Percentiles rank a stretch among this genome's conserved stretches.
Evolutionary conservation across 2,113 vertebrate species (phyloP).

Genomic region (cattle (Bos taurus)): DNA sequence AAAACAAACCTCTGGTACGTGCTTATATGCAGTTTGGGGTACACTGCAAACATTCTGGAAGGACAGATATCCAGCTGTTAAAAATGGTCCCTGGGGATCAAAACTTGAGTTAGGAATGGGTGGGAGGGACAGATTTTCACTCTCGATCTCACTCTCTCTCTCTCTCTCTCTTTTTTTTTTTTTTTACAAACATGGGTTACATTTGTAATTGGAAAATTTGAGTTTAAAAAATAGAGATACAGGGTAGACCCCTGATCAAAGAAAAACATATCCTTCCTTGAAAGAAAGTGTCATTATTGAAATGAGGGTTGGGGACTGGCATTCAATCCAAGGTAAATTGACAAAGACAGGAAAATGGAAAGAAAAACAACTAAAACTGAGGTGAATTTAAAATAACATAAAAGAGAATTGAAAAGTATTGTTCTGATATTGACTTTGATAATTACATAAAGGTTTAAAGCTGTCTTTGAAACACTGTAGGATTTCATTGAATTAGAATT

Average conservation of each 20-base stretch:
- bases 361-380: neutral
- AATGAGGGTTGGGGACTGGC: neutral
- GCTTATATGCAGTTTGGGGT: neutral
- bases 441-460: neutral
- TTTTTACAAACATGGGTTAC: neutral
- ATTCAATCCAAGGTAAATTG: neutral
- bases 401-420: neutral
- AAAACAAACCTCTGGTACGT: neutral
- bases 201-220: neutral
- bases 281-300: slow-evolving; percentile 2
- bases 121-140: neutral
- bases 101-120: neutral
- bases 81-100: neutral
- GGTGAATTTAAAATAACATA: neutral
- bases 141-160: neutral
- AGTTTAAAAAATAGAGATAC: neutral
- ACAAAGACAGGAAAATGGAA: neutral
- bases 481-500: neutral
- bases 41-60: neutral
- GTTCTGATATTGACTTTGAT: neutral
- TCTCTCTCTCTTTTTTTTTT: neutral
- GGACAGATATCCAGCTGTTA: neutral
- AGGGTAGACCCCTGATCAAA: neutral
- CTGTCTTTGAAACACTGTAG: neutral
- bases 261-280: neutral